These are phyloP conservation scores for Lycia hirtaria DNA, from an alignment of 2,888 invertebrate genomes.

Conservation along the genomic window DNA sequence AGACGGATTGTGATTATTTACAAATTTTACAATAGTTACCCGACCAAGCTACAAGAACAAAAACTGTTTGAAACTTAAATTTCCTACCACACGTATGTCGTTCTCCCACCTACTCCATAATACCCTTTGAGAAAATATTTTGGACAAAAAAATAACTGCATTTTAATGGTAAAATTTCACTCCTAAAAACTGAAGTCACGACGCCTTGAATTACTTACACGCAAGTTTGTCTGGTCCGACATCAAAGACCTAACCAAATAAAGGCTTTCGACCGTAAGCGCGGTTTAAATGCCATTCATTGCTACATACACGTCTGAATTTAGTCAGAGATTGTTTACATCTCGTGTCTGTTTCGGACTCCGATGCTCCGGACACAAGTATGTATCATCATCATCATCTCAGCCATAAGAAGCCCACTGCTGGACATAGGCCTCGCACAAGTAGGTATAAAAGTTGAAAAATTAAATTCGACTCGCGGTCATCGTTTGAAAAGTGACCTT, in stretches of 20 bases:
- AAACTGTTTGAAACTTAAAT: too few species aligned
- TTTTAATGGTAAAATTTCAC: constrained; percentile 7
- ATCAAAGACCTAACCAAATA: constrained; percentile 36
- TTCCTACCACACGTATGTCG: too few species aligned
- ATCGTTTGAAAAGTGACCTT: too few species aligned
- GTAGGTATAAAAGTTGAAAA: too few species aligned
- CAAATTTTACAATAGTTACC: too few species aligned
- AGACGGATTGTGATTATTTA: too few species aligned
- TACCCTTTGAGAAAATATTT: not conserved
- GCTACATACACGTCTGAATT: constrained; percentile 21
- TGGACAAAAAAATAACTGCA: not conserved
- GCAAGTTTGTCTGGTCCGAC: constrained; percentile 16
- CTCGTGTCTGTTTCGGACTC: constrained; percentile 22
- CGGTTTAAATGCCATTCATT: constrained; percentile 32
- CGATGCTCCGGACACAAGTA: constrained; percentile 35
- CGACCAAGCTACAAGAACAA: too few species aligned
- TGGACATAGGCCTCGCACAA: too few species aligned
- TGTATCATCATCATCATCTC: too few species aligned
- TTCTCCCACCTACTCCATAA: not conserved
- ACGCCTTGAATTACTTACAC: constrained; percentile 9
- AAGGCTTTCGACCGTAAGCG: constrained; percentile 24
- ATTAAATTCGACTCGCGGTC: too few species aligned
- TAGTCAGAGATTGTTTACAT: constrained; percentile 32
- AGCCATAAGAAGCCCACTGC: too few species aligned
- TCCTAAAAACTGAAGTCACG: constrained; percentile 15